These are phyloP conservation scores for Malurus elegans DNA, from an alignment of 2,113 vertebrate genomes.

Conservation along the genomic window DNA sequence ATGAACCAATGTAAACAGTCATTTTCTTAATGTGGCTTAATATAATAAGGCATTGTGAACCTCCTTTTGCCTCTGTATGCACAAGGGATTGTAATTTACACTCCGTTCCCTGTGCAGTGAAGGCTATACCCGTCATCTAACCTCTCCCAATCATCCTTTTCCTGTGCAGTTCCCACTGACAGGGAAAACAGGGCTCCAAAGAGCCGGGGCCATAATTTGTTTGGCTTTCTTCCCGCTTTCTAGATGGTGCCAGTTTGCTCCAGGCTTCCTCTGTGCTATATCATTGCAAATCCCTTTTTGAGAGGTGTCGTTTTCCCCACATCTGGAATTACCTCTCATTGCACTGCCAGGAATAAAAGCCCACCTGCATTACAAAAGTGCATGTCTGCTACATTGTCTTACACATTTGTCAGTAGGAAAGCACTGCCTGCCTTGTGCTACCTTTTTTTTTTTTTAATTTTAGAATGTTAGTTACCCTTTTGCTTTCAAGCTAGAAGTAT, in stretches of 20 bases:
- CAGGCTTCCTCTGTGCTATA: not conserved
- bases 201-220: not conserved
- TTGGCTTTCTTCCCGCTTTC: not conserved
- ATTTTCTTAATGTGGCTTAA: slow-evolving; percentile 23
- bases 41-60: not conserved
- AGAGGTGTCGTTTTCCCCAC: not conserved
- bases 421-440: not conserved
- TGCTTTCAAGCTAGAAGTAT: not conserved
- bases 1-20: slow-evolving; percentile 11
- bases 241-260: not conserved
- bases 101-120: not conserved
- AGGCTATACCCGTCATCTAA: not conserved
- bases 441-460: not conserved
- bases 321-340: not conserved
- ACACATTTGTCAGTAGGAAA: not conserved
- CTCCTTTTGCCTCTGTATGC: not conserved
- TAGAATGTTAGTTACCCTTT: not conserved
- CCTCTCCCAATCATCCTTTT: not conserved
- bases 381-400: not conserved
- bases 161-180: not conserved
- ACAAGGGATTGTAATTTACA: slow-evolving; percentile 19
- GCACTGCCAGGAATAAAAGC: not conserved
- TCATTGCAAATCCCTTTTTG: not conserved
- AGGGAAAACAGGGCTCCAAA: not conserved
- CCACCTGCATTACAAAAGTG: not conserved